phyloP scores from a whole-genome alignment of 1,140 invertebrate species.

The Heliothis subflexa region DNA sequence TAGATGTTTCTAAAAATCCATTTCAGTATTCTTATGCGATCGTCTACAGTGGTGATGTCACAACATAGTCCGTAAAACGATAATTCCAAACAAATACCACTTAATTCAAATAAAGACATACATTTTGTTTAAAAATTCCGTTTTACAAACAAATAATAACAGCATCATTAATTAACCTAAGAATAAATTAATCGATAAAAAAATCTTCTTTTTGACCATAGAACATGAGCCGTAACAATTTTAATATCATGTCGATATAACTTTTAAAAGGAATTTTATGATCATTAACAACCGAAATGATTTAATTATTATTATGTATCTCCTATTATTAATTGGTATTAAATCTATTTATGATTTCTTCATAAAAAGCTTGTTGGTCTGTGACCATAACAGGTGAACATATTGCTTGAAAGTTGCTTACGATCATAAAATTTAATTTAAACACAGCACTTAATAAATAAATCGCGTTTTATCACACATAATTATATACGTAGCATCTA shows the following conservation, averaged over 20 bases:
- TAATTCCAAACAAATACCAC: constrained; percentile 64
- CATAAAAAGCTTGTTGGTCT: constrained; percentile 30
- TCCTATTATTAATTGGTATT: background rate
- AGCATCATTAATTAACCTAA: constrained; percentile 74
- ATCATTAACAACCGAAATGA: constrained; percentile 57
- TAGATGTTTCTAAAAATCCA: background rate
- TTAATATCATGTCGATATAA: constrained; percentile 85
- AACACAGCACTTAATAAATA: constrained; percentile 70
- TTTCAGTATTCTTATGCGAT: background rate
- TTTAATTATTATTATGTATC: constrained; percentile 1
- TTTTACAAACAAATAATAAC: constrained; percentile 70
- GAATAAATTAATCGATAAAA: constrained; percentile 81
- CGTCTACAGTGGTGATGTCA: constrained; percentile 55
- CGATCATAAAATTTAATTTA: constrained; percentile 59
- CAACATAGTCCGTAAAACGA: constrained; percentile 62
- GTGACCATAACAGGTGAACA: constrained; percentile 28
- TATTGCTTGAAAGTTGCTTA: constrained; percentile 48
- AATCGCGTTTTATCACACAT: constrained; percentile 79
- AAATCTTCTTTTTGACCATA: constrained; percentile 67
- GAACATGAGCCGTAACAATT: constrained; percentile 81
- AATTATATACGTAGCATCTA: constrained; percentile 82
- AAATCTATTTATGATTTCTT: constrained; percentile 6
- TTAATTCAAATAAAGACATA: constrained; percentile 53
- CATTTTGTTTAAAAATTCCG: constrained; percentile 53
- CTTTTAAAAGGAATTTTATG: constrained; percentile 69